Evolutionary conservation across 2,797 vertebrate genomes (phyloP).

Genomic region (Enteromius radiatus): DNA sequence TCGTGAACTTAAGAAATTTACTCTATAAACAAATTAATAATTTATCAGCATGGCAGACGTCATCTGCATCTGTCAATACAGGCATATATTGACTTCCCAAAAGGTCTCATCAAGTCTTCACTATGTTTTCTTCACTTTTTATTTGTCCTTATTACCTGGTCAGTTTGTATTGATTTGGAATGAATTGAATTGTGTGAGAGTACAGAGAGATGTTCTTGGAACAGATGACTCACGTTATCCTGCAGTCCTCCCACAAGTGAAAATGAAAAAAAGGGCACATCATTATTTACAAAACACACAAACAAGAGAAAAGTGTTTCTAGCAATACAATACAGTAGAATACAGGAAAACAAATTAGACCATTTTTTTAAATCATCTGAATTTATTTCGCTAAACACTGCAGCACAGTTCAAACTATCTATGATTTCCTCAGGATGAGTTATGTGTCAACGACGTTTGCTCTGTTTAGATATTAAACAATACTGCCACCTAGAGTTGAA

Average conservation of each 20-base stretch:
- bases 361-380: background rate
- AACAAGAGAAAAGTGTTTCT: background rate
- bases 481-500: constrained; percentile 17
- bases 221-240: constrained; percentile 14
- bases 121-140: background rate
- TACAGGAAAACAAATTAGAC: background rate
- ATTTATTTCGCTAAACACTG: background rate
- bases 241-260: background rate
- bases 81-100: background rate
- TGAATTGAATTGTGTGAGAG: background rate
- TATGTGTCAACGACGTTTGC: background rate
- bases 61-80: background rate
- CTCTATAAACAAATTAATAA: background rate
- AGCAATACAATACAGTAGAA: background rate
- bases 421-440: background rate
- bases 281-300: background rate
- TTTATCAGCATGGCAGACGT: background rate
- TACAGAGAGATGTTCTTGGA: background rate
- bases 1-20: background rate
- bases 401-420: background rate
- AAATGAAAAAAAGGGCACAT: background rate
- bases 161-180: constrained; percentile 5
- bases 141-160: background rate
- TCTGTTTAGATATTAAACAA: constrained; percentile 17
- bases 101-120: background rate